Evolutionary conservation across 1,140 invertebrate species (phyloP), one percentile per base, ranked within the genome.

Genomic region (Meloidogyne chitwoodi): DNA sequence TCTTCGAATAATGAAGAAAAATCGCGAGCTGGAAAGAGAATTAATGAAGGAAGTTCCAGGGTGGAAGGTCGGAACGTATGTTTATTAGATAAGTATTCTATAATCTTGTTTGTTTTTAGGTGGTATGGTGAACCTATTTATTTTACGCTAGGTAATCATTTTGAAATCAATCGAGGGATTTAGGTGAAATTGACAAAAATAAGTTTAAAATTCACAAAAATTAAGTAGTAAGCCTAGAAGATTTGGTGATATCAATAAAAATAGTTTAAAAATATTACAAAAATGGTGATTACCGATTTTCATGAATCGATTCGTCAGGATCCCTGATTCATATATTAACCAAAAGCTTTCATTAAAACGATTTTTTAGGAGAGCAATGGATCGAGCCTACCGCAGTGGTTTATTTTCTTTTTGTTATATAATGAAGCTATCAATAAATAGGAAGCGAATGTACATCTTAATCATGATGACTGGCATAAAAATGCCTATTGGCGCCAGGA

Each of bases 41-140:
- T 77, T 90, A 38, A 89, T 89, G 89, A 89, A 89, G 79, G 84
- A 89, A 75, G 88, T 89, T 26, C 87, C 88, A 22, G 88, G 88
- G 31, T 89, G 89, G 89, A 85, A 87, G 69, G 85, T 84, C 19
- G 89, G 89, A 19, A 89, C 88, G 14, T 69, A 44, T 56, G 68
- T n/a, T 61, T 68, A n/a, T 14, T n/a, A 65, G n/a, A 56, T 48
- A 1, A 4, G 2, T 48, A n/a, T n/a, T n/a, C n/a, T n/a, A n/a
- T n/a, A n/a, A n/a, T n/a, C n/a, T n/a, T n/a, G n/a, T n/a, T n/a
- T n/a, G n/a, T n/a, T n/a, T n/a, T n/a, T 44, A 38, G 29, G 10
- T 85, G 88, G 77, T 88, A 87, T 73, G 89, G 89, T 31, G 85
- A 89, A 73, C 88, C 89, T 61, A 83, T 89, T 31, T 89, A 83